phyloP scores from a whole-genome alignment of 2,888 invertebrate genomes.

The Ormia ochracea region DNA sequence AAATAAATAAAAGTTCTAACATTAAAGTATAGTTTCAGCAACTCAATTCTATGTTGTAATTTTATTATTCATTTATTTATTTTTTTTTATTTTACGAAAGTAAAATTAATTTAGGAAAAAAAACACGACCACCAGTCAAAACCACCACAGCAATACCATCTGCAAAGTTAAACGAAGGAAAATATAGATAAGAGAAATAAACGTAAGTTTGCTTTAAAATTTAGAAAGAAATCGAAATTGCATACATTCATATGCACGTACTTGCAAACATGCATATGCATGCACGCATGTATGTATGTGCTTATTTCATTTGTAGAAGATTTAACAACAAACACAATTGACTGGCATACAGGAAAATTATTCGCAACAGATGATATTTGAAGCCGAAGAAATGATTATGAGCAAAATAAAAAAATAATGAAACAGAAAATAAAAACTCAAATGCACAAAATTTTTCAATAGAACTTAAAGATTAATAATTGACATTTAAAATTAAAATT shows the following conservation, averaged over 20 bases:
- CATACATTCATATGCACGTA: no score
- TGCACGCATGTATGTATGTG: no score
- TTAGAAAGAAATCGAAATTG: no score
- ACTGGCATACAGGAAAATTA: slow-evolving; percentile 2
- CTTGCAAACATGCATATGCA: no score
- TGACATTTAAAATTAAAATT: neutral
- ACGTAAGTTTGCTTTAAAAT: slow-evolving; percentile 24
- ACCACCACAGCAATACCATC: slow-evolving; percentile 72
- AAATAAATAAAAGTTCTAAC: neutral
- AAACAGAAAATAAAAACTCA: neutral
- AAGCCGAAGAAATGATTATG: slow-evolving; percentile 9
- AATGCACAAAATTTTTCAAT: neutral
- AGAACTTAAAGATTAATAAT: neutral
- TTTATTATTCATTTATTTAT: slow-evolving; percentile 31
- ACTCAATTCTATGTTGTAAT: neutral
- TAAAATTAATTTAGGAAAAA: slow-evolving; percentile 67
- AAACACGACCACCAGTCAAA: slow-evolving; percentile 70
- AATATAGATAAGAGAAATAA: slow-evolving; percentile 56
- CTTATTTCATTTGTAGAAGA: neutral
- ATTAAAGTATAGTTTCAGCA: slow-evolving; percentile 5
- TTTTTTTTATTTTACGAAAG: slow-evolving; percentile 34
- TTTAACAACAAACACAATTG: slow-evolving; percentile 2
- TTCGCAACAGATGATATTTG: neutral
- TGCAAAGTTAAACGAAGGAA: slow-evolving; percentile 66
- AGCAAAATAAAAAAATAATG: neutral